Base-by-base conservation (phyloP, 1,140 invertebrate genomes). In the Arion vulgaris region DNA sequence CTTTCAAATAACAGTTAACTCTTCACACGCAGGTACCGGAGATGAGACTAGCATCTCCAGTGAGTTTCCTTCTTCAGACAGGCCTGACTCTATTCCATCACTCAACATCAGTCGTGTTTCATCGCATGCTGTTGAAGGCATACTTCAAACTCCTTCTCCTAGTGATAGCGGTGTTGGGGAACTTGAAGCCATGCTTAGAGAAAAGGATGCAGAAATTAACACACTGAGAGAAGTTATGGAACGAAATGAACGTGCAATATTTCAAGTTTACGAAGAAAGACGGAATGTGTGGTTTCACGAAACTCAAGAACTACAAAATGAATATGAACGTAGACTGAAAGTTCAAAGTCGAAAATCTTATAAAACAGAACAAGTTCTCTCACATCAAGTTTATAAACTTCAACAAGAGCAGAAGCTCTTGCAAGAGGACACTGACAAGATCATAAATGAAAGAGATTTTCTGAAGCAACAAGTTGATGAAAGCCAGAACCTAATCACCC, bases 121-220 rank as follows among this genome's bases (percentile, higher is more conserved):
- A 36, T 86, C 71, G 75, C 86, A 86, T 38, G 85, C 13, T n/a
- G 57, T 85, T 53, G 90, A 89, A 45, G 85, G 86, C 69, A 86
- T 87, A 74, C 81, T 87, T 68, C 91, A 95, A 78, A 96, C 95
- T 38, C 96, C 96, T 1, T 96, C 96, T 4, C 96, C 96, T 0
- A 95, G 95, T 38, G 96, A 96, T 91, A 96, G 95, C n/a, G 95
- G 96, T 34, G 95, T 96, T 11, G 95, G 95, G 0, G 96, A 96
- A 88, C 92, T 96, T 83, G 96, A 96, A 91, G 95, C 94, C 84
- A 94, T 95, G n/a, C 91, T 96, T 2, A 92, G 95, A 86, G 95
- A 96, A 89, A 94, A 95, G 76, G 95, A 96, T 87, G 95, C 95
- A 19, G 95, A 96, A 90, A 94, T 96, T 51, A 94, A 94, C 71